Conservation (phyloP, 2,888 invertebrate genomes). For the Proisotoma minuta region DNA sequence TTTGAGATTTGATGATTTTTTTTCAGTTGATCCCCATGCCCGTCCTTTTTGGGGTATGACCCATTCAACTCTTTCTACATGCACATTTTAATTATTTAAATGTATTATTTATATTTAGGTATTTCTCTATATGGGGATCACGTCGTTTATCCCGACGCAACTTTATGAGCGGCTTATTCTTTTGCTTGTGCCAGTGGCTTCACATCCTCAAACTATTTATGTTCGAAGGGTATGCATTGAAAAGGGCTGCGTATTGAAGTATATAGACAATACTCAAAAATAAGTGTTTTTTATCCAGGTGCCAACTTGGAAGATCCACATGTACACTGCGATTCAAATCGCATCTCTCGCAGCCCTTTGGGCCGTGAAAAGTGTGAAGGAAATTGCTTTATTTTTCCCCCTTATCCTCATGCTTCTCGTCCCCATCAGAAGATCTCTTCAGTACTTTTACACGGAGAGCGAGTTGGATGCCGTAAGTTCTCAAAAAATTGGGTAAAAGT, state of each 20-base stretch:
- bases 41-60: constrained; percentile 90
- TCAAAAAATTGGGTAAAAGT: too few relatives aligned
- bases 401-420: constrained; percentile 90
- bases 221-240: constrained; percentile 80
- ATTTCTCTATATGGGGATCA: constrained; percentile 88
- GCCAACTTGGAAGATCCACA: constrained; percentile 78
- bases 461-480: constrained; percentile 73
- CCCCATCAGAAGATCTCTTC: constrained; percentile 70
- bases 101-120: too few relatives aligned
- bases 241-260: neutral
- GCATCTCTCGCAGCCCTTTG: constrained; percentile 72
- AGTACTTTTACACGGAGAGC: constrained; percentile 68
- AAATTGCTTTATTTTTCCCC: constrained; percentile 79
- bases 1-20: too few relatives aligned
- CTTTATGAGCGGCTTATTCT: constrained; percentile 84
- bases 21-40: constrained; percentile 75
- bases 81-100: too few relatives aligned
- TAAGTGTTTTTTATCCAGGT: neutral
- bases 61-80: too few relatives aligned
- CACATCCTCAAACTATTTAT: constrained; percentile 85
- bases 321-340: constrained; percentile 81
- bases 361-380: constrained; percentile 81
- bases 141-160: constrained; percentile 89
- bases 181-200: constrained; percentile 90
- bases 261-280: neutral